These are phyloP conservation scores for Tenthredo distinguenda DNA, from an alignment of 2,888 invertebrate species.

Conservation along the genomic window DNA sequence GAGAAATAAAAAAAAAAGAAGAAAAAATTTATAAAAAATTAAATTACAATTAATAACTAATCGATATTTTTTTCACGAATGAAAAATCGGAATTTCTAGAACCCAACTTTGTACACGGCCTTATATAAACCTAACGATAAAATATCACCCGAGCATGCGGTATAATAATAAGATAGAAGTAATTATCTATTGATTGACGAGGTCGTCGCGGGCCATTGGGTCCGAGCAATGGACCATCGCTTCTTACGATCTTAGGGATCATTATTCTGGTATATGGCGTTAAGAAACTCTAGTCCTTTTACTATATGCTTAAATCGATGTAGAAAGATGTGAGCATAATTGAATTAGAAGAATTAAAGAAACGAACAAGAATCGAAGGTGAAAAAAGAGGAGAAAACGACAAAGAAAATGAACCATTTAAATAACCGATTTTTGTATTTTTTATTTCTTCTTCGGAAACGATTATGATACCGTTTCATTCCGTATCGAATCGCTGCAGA, in stretches of 20 bases:
- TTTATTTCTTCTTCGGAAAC: not conserved
- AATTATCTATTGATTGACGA: slow-evolving; percentile 69
- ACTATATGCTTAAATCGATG: not conserved
- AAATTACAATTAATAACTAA: not conserved
- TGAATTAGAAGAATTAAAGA: not conserved
- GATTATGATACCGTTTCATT: not conserved
- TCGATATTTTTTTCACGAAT: not conserved
- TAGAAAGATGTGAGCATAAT: not conserved
- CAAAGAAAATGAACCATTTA: not conserved
- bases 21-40: not conserved
- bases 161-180: slow-evolving; percentile 55
- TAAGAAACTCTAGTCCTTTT: not conserved
- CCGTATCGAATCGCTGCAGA: too few relatives aligned
- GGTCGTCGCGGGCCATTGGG: slow-evolving; percentile 64
- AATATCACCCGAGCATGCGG: not conserved
- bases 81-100: too few relatives aligned
- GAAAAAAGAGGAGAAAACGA: too few relatives aligned
- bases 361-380: too few relatives aligned
- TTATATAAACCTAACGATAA: not conserved
- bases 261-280: slow-evolving; percentile 9
- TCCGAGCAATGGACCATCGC: slow-evolving; percentile 34
- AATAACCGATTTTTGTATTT: too few relatives aligned
- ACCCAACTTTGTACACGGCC: too few relatives aligned
- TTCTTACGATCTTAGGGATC: slow-evolving; percentile 57
- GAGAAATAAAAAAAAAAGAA: not conserved